Evolutionary conservation across 1,140 invertebrate species (phyloP).

Genomic region (Zaprionus ghesquierei): DNA sequence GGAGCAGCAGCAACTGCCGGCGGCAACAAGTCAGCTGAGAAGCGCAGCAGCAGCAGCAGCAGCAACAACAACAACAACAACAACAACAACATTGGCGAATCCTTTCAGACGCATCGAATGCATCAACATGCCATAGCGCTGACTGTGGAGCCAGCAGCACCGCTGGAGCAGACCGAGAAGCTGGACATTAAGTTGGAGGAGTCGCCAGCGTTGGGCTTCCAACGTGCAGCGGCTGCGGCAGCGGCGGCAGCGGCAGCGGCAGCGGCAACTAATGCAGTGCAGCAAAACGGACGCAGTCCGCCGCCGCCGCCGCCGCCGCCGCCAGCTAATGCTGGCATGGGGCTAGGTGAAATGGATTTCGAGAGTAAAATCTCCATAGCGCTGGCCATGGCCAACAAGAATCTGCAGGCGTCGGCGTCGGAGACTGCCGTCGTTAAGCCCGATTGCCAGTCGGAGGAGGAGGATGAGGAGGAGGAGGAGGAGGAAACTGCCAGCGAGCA

Average conservation of each 20-base stretch:
- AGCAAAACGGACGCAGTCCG: conserved; percentile 34
- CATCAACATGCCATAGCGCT: conserved; percentile 75
- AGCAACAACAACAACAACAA: conserved; percentile 30
- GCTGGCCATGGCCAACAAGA: conserved; percentile 56
- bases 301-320: conserved; percentile 12
- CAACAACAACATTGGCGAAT: conserved; percentile 44
- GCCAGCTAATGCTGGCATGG: neutral
- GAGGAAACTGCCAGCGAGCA: conserved; percentile 53
- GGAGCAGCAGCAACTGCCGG: neutral
- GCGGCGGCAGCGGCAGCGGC: conserved; percentile 29
- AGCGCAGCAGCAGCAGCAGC: conserved; percentile 24
- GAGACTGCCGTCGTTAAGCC: conserved; percentile 13
- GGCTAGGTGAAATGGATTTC: conserved; percentile 70
- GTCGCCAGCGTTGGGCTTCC: conserved; percentile 68
- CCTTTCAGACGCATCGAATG: conserved; percentile 55
- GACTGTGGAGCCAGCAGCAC: conserved; percentile 76
- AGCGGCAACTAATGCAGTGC: conserved; percentile 12
- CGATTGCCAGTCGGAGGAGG: conserved; percentile 43
- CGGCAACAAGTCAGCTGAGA: conserved; percentile 40
- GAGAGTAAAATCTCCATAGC: conserved; percentile 79
- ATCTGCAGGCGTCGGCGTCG: conserved; percentile 16
- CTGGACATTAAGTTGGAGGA: conserved; percentile 77
- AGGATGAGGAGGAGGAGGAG: conserved; percentile 43
- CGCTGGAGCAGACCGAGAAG: conserved; percentile 78
- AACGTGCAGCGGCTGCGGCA: conserved; percentile 49